A percentile compares a stretch with the other conserved stretches of the same genome.
Conservation (phyloP, 2,113 vertebrate species). For the Daboia siamensis region DNA sequence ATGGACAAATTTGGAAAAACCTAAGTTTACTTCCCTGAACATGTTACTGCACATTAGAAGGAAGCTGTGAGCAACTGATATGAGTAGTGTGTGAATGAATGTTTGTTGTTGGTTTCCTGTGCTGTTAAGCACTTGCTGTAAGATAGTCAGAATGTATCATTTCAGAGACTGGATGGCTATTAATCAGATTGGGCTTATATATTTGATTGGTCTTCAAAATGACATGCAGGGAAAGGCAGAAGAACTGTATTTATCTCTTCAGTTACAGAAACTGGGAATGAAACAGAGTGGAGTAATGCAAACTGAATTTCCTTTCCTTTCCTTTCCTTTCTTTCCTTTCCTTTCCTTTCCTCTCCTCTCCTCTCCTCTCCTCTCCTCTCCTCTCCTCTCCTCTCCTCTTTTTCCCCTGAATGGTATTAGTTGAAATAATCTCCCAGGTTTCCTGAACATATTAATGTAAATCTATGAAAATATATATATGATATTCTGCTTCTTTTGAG, state of each 20-base stretch:
- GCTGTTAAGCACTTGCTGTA: not conserved
- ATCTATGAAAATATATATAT: not conserved
- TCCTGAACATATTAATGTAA: not conserved
- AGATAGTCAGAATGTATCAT: not conserved
- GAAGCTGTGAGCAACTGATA: not conserved
- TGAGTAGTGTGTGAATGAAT: not conserved
- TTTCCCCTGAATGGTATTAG: no score
- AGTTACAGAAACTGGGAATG: conserved; percentile 14
- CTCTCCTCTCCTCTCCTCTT: no score
- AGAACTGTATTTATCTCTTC: not conserved
- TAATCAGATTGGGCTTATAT: not conserved
- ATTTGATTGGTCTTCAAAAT: not conserved
- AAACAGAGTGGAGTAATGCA: conserved; percentile 24
- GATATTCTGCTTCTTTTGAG: not conserved
- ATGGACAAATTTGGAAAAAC: not conserved
- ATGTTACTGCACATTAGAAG: not conserved
- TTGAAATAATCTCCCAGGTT: not conserved
- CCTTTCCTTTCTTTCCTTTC: no score
- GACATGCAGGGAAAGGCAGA: not conserved
- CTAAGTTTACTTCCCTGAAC: not conserved
- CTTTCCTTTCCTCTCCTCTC: no score
- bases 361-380: no score
- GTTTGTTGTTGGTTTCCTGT: not conserved
- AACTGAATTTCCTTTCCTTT: not conserved
- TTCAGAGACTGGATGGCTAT: not conserved